Evolutionary conservation across 2,888 invertebrate species (phyloP).

Genomic region (Graphium colonna): DNA sequence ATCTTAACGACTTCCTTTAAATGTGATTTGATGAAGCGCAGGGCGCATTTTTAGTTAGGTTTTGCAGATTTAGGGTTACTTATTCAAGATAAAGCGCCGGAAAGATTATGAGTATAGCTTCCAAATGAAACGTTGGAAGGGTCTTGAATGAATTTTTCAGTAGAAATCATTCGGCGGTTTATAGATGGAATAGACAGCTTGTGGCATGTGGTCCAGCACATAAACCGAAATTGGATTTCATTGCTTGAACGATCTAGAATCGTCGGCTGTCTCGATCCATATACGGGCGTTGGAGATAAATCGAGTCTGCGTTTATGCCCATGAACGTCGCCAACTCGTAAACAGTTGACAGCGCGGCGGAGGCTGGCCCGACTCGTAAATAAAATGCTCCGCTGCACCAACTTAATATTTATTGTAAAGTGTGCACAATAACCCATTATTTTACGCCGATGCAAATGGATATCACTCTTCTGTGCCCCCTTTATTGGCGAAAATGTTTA

Average conservation of each 20-base stretch:
- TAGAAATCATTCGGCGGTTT: not conserved
- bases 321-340: conserved; percentile 57
- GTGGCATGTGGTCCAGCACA: conserved; percentile 24
- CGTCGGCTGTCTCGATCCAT: conserved; percentile 37
- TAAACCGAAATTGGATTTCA: conserved; percentile 65
- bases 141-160: not conserved
- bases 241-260: conserved; percentile 48
- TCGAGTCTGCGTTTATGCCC: conserved; percentile 54
- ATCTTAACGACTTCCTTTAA: no score
- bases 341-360: conserved; percentile 47
- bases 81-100: no score
- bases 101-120: no score
- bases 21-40: no score
- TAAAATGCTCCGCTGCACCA: conserved; percentile 37
- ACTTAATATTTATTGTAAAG: conserved; percentile 8
- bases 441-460: conserved; percentile 1
- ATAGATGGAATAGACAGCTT: not conserved
- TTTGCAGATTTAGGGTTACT: no score
- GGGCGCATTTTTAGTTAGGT: no score
- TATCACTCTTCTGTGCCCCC: not conserved
- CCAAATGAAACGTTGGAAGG: no score
- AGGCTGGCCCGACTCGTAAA: conserved; percentile 56
- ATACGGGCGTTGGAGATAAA: conserved; percentile 57
- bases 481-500: not conserved
- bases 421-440: conserved; percentile 3